Evolutionary conservation across 2,113 vertebrate species (phyloP), one percentile per base, ranked within the genome.

Genomic region (Rhinopomastus cyanomelas): DNA sequence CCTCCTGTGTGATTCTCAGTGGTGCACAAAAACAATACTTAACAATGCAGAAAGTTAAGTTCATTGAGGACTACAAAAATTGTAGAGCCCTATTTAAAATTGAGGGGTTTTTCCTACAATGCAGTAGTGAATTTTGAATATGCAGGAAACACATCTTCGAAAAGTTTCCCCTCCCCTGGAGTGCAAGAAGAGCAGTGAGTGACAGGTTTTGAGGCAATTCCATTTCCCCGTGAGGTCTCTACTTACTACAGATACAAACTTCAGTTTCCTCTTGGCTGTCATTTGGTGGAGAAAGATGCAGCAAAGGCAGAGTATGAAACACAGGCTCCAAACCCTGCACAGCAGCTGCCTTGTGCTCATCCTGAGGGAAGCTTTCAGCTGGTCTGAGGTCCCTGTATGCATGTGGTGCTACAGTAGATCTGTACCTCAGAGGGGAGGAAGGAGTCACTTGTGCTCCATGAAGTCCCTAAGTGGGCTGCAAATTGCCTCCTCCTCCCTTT

Each of bases 161-260:
- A 79, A 62, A 42, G 19, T 61, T 3, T 30, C 19, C 56, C 29
- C 11, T 44, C 9, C 23, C 34, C 15, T 17, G 6, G 15, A 62
- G 17, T 20, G 51, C 10, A 36, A 36, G 19, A 76, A 68, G 16
- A 83, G 11, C 56, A 85, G 8, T 42, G 49, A 81, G 36, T 52
- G 61, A 66, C 23, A 87, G 11, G 18, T 76, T 89, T 68, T 68
- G 30, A 81, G 81, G 55, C 81, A 72, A 82, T 82, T 76, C 51
- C 16, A 27, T 64, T 88, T 55, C 7, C 16, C 37, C 37, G 3
- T 60, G 16, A 76, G 18, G 23, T 39, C 3, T 14, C 14, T 77
- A 97, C 97, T 98, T 92, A 98, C 97, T 90, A 97, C 0, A 0
- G 96, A 91, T 64, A 96, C 97, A 75, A 97, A 96, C 93, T 97